Evolutionary conservation across 2,797 vertebrate genomes (phyloP), one percentile per base, ranked within the genome.

Genomic region (Ceryle rudis): DNA sequence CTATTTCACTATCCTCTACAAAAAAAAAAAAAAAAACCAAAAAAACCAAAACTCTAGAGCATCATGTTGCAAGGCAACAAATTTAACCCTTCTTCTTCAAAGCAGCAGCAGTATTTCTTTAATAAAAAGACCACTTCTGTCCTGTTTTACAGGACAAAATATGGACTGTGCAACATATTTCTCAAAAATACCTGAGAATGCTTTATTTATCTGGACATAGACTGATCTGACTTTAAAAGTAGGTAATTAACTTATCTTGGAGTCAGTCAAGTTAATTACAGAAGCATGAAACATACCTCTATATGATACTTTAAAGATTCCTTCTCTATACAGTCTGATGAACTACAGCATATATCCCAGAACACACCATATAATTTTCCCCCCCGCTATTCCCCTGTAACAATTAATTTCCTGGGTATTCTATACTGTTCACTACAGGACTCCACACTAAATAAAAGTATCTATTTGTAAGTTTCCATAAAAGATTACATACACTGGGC

Each of bases 301-400:
- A 5, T 35, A 57, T 6, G 19, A 69, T 6, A 57, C 26, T 46
- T n/a, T 16, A 46, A 61, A 79, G 15, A 54, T 44, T 46, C n/a
- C 15, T 72, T 73, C 52, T 73, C 64, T 44, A 6, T 46, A n/a
- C 33, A 17, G 92, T 86, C 41, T 60, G 31, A 8, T 81, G 64
- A 75, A 62, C 46, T 37, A 23, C 9, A 64, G 17, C 7, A 19
- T 29, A 29, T 73, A 58, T 31, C 90, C 25, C 33, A 90, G 8
- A 88, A 77, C 17, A 44, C 15, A 67, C 5, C 5, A 55, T 8
- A n/a, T 6, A 41, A 25, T 65, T 29, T 61, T 41, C 2, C 2
- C 6, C 2, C 18, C 2, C 3, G 1, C 4, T 20, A 47, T 26
- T 3, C 6, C 11, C 4, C 8, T 39, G 6, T 15, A 66, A 15